Percentiles rank a stretch among this genome's conserved stretches.
Evolutionary conservation across 2,888 invertebrate species (phyloP).

Genomic region (Cheilosia variabilis): DNA sequence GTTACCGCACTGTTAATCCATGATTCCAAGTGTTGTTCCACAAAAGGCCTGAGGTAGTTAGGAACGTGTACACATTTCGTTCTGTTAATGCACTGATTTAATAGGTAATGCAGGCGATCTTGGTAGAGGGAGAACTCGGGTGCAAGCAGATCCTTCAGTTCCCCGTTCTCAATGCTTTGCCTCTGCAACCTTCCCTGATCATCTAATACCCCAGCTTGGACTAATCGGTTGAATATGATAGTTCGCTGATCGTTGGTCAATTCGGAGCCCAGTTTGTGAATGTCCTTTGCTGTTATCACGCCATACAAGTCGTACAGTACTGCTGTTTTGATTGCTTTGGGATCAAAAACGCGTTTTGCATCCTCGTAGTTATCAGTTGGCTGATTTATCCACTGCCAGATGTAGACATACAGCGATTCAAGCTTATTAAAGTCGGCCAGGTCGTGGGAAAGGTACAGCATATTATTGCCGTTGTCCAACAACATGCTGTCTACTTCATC

Average conservation of each 20-base stretch:
- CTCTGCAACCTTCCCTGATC: not conserved
- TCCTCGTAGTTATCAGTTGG: conserved; percentile 23
- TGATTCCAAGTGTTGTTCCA: conserved; percentile 26
- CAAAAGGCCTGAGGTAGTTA: conserved; percentile 59
- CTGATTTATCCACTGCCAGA: conserved; percentile 78
- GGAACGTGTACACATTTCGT: conserved; percentile 51
- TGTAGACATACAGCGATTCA: conserved; percentile 79
- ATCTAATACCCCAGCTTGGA: not conserved
- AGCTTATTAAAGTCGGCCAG: conserved; percentile 81
- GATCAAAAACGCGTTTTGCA: not conserved
- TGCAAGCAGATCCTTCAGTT: not conserved
- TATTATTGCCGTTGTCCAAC: conserved; percentile 82
- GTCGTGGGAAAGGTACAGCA: conserved; percentile 81
- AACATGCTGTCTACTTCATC: conserved; percentile 84
- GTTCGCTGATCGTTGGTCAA: conserved; percentile 2
- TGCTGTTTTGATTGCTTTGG: conserved; percentile 4
- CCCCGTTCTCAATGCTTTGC: not conserved
- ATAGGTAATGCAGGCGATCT: not conserved
- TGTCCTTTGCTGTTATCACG: conserved; percentile 8
- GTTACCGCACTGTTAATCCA: conserved; percentile 78
- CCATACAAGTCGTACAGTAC: conserved; percentile 14
- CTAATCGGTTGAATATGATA: not conserved
- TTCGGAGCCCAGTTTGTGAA: not conserved
- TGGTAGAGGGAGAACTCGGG: not conserved
- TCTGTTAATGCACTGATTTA: not conserved